Evolutionary conservation across 1,140 invertebrate species (phyloP).

Genomic region (Drosophila fuyamai): DNA sequence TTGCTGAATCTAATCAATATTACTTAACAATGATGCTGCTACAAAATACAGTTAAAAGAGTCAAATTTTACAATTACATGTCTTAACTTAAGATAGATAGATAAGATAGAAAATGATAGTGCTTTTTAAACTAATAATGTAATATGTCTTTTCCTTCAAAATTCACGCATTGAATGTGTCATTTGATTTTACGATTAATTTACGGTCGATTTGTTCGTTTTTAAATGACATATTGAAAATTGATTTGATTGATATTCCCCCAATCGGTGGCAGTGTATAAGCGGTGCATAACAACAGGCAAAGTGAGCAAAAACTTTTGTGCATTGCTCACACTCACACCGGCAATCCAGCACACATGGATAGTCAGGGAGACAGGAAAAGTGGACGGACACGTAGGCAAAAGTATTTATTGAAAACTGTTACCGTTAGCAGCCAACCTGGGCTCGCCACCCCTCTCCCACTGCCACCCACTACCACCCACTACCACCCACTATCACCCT

Average conservation of each 20-base stretch:
- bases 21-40: no score
- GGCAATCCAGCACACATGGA: constrained; percentile 39
- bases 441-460: background rate
- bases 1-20: no score
- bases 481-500: background rate
- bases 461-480: background rate
- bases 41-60: no score
- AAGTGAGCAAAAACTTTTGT: constrained; percentile 77
- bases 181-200: no score
- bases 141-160: no score
- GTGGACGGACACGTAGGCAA: constrained; percentile 52
- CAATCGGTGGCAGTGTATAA: constrained; percentile 37
- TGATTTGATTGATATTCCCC: background rate
- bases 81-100: no score
- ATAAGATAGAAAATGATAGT: no score
- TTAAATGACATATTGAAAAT: background rate
- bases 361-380: constrained; percentile 11
- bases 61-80: no score
- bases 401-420: constrained; percentile 82
- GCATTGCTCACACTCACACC: constrained; percentile 40
- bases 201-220: no score
- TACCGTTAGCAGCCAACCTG: constrained; percentile 76
- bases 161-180: no score
- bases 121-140: no score
- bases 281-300: constrained; percentile 45